These are phyloP conservation scores for Lasius platythorax DNA, from an alignment of 2,888 invertebrate genomes.

Conservation along the genomic window DNA sequence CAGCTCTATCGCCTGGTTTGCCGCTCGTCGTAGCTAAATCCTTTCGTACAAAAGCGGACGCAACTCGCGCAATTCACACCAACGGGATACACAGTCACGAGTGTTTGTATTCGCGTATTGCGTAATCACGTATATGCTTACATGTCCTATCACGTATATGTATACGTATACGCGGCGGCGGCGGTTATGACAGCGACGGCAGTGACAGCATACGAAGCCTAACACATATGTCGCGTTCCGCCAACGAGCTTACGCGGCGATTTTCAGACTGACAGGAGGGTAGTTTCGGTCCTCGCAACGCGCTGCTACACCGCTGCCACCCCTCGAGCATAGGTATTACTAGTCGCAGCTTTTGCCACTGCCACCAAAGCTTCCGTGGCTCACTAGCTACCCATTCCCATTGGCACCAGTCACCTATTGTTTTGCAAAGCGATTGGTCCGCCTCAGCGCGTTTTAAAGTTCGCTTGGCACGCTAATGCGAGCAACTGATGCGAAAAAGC, in stretches of 20 bases:
- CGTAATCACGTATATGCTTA: conserved; percentile 1
- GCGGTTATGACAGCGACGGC: background rate
- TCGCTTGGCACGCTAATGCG: background rate
- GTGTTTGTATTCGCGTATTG: background rate
- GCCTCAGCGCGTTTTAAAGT: background rate
- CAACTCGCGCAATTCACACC: conserved; percentile 21
- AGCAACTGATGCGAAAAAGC: background rate
- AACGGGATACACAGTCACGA: background rate
- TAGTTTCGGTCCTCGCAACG: conserved; percentile 38
- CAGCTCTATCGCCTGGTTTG: background rate
- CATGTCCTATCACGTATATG: background rate
- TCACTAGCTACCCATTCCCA: background rate
- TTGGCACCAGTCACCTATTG: background rate
- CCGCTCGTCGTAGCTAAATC: background rate
- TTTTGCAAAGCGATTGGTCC: conserved; percentile 21
- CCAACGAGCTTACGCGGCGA: conserved; percentile 42
- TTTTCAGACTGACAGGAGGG: conserved; percentile 47
- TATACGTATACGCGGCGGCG: background rate
- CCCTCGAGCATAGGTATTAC: conserved; percentile 36
- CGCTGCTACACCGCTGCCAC: conserved; percentile 47
- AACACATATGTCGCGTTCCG: conserved; percentile 27
- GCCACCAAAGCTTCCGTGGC: background rate
- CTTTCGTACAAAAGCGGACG: background rate
- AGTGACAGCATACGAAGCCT: conserved; percentile 30
- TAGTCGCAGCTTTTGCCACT: background rate